Conservation (phyloP, 2,113 vertebrate genomes). For the Gnathonemus longibarbis region DNA sequence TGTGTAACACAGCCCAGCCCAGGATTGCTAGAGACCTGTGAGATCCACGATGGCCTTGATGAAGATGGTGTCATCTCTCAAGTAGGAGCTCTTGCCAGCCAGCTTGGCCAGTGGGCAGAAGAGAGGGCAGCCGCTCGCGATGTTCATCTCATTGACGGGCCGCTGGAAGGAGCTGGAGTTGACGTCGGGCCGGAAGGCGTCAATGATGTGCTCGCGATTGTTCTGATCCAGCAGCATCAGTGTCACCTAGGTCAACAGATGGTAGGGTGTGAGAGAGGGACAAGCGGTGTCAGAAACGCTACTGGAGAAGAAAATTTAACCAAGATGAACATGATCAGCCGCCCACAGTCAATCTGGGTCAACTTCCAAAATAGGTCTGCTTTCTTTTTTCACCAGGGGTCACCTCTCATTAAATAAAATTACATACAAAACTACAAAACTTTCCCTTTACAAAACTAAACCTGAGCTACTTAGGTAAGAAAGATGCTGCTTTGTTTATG, state of each 20-base stretch:
- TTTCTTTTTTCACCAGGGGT: not conserved
- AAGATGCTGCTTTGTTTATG: not conserved
- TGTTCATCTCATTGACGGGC: constrained; percentile 87
- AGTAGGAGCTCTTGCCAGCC: constrained; percentile 80
- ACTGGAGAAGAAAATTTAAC: not conserved
- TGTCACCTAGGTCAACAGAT: constrained; percentile 71
- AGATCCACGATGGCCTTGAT: constrained; percentile 95
- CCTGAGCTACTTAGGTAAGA: not conserved
- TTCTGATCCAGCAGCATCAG: constrained; percentile 94
- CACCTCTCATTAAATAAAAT: not conserved
- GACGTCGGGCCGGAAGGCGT: constrained; percentile 85
- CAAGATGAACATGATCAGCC: not conserved
- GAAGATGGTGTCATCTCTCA: constrained; percentile 85
- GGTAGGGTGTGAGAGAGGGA: no score
- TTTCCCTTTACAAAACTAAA: not conserved
- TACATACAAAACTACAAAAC: not conserved
- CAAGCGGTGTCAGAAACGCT: not conserved
- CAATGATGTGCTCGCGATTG: constrained; percentile 88
- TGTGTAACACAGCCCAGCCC: no score
- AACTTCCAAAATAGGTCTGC: not conserved
- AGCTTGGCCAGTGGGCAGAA: constrained; percentile 85
- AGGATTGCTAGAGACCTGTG: constrained; percentile 65
- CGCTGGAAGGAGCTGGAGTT: constrained; percentile 86
- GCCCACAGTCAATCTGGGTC: not conserved
- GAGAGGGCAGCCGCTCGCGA: constrained; percentile 92